phyloP scores from a whole-genome alignment of 2,797 vertebrate genomes.

The Falco rusticolus region DNA sequence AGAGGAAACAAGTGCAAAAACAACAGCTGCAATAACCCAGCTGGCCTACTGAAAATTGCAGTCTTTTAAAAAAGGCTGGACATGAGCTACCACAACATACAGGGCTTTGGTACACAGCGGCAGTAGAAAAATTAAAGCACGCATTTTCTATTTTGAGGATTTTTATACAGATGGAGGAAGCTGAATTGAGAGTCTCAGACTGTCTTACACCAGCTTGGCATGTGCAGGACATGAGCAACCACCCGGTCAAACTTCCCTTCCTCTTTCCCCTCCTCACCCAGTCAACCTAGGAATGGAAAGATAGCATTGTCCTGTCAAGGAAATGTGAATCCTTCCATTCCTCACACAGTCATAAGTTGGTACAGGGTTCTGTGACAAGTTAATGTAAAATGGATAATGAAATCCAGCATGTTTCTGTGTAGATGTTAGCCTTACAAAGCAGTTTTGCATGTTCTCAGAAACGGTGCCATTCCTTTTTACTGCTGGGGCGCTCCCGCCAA shows the following conservation, averaged over 20 bases:
- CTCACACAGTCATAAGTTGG: slow-evolving; percentile 80
- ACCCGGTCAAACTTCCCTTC: not conserved
- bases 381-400: not conserved
- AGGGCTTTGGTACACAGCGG: rapidly evolving
- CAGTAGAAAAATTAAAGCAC: not conserved
- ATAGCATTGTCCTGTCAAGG: slow-evolving; percentile 16
- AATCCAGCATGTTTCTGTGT: not conserved
- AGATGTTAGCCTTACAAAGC: not conserved
- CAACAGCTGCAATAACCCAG: not conserved
- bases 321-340: slow-evolving; percentile 64
- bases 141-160: not conserved
- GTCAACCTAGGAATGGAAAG: slow-evolving; percentile 12
- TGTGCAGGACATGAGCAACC: not conserved
- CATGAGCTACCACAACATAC: not conserved
- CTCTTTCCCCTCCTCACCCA: not conserved
- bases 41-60: not conserved
- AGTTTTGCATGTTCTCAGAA: slow-evolving; percentile 27
- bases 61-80: not conserved
- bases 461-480: not conserved
- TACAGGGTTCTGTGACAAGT: slow-evolving; percentile 74
- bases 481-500: not conserved
- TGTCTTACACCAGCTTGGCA: not conserved
- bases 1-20: not conserved
- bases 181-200: not conserved
- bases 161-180: not conserved